Base-by-base conservation (phyloP, 1,140 invertebrate genomes). In the Schlechtendalia chinensis region DNA sequence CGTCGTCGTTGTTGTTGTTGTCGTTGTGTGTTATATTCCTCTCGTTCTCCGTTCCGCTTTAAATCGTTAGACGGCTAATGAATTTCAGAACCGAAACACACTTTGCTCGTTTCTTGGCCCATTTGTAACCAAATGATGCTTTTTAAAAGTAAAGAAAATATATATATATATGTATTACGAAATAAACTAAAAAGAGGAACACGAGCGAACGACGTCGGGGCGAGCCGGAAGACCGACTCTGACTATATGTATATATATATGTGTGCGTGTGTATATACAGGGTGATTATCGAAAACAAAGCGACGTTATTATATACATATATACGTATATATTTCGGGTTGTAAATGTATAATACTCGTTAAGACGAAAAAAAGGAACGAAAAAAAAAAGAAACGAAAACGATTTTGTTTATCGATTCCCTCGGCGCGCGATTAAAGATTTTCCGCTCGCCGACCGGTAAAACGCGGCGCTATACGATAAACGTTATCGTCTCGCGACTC, bases 41-140 rank as follows among this genome's bases (percentile, higher is more conserved):
- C 47, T 11, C 53, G 16, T 14, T 59, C n/a, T 22, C 29, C 74
- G 19, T 77, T 59, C 74, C 74, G 32, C 32, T 77, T 77, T 59
- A 79, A 79, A 59, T 50, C 75, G 75, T 79, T 63, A 79, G 58
- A 63, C 75, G 75, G 75, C 75, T 79, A 79, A 79, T 79, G 75
- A 79, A 79, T 79, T 79, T 79, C 75, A 39, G 56, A 56, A 77
- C 74, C 75, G 39, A 63, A 63, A 79, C 75, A 47, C 75, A 27
- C 75, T 79, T 63, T 50, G 32, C 58, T 79, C 75, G 75, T 63
- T 61, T 79, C 75, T 79, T 50, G 75, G 75, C 16, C 75, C 75
- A 79, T 79, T 79, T 79, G 75, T 79, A 79, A 79, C 75, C 75
- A 79, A 79, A 79, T 79, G 75, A 61, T 50, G 75, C 58, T 59